Percentiles rank a stretch among this genome's conserved stretches.
These are phyloP conservation scores for Solenopsis invicta DNA, from an alignment of 1,140 invertebrate genomes.

Conservation along the genomic window DNA sequence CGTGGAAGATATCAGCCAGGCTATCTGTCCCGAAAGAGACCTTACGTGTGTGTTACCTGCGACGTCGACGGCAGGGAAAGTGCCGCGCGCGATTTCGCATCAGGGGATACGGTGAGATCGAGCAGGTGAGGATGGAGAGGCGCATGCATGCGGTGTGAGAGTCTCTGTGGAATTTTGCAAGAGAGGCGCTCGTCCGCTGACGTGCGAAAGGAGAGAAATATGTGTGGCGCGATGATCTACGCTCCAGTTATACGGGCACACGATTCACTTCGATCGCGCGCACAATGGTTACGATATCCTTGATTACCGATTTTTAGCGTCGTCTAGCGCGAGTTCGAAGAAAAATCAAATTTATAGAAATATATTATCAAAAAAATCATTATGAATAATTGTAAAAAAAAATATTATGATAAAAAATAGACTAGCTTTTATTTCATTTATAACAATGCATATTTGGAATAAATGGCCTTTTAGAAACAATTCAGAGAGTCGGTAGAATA, in stretches of 20 bases:
- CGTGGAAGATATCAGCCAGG: slow-evolving; percentile 61
- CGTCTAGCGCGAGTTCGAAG: background rate
- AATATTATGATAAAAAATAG: background rate
- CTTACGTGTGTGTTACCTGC: slow-evolving; percentile 65
- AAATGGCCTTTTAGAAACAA: background rate
- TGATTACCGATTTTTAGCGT: background rate
- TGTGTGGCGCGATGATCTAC: slow-evolving; percentile 2
- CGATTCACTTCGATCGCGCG: slow-evolving; percentile 26
- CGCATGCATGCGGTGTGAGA: slow-evolving; percentile 78
- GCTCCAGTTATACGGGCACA: slow-evolving; percentile 58
- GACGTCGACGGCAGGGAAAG: slow-evolving; percentile 77
- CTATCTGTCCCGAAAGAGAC: slow-evolving; percentile 73
- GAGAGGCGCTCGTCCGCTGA: slow-evolving; percentile 57
- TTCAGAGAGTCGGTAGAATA: background rate
- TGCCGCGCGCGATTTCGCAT: slow-evolving; percentile 70
- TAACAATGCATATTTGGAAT: background rate
- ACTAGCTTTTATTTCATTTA: background rate
- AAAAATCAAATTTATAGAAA: background rate
- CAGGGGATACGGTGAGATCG: slow-evolving; percentile 61
- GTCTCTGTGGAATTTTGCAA: slow-evolving; percentile 79
- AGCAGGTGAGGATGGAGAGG: slow-evolving; percentile 56
- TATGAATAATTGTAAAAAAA: no score
- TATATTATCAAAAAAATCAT: no score
- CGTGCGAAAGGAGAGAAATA: slow-evolving; percentile 68
- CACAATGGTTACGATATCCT: slow-evolving; percentile 25